Evolutionary conservation across 1,140 invertebrate genomes (phyloP), one percentile per base, ranked within the genome.

Genomic region (Samia ricini): DNA sequence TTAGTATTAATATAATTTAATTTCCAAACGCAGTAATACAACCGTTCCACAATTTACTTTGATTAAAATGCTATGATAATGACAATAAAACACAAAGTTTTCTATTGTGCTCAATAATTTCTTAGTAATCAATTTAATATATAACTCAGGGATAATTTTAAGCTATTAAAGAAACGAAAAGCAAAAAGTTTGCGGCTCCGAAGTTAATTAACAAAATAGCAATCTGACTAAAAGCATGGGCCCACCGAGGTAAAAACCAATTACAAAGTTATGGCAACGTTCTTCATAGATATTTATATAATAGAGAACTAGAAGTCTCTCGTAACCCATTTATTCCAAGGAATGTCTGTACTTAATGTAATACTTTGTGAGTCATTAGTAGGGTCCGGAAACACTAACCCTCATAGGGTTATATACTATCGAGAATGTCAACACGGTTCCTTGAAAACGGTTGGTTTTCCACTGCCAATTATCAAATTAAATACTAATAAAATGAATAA

Each of bases 151-250:
- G 67, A 72, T 72, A 69, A 78, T 71, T 77, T 69, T 61, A 55
- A 66, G 68, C 70, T 77, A 61, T 72, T 71, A 64, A 71, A 68
- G 71, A 70, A 66, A 64, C 51, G 61, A 56, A 67, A 71, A 71
- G 67, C 69, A 74, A 81, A 76, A 83, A 79, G 68, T 78, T 80
- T 73, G 52, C 60, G 71, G 69, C 68, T 69, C 63, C 61, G 62
- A 79, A 78, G 73, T 81, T 84, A 74, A 80, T 86, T 83, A 86
- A 80, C 77, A 76, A 84, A 86, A 83, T 83, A 83, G 83, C 81
- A 86, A 86, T 84, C 75, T 74, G 72, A 75, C 80, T 84, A 83
- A 86, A 86, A 86, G 83, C 83, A 83, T 71, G 74, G 68, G 61
- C 76, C 72, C 72, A 78, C 72, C 72, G 80, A 81, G 78, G 81